A percentile compares a stretch with the other conserved stretches of the same genome.
phyloP scores from a whole-genome alignment of 1,140 invertebrate genomes.

The Penaeus vannamei region DNA sequence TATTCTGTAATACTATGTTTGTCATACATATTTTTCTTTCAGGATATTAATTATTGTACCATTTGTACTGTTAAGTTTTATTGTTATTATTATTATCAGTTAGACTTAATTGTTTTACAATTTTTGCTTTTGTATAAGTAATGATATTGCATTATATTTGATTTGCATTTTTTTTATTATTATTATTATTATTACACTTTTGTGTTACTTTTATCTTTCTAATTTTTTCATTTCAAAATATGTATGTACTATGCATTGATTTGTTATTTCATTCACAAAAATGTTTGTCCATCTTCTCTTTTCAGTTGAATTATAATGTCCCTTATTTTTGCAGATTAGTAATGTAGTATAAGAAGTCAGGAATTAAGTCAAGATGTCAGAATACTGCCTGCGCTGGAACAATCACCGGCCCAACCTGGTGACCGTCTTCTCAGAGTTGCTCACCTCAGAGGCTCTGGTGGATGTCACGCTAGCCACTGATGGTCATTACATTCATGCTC shows the following conservation, averaged over 20 bases:
- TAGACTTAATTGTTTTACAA: not conserved
- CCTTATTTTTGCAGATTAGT: not conserved
- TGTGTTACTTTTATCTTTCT: not conserved
- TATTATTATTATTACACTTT: not conserved
- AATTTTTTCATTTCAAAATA: too few species aligned
- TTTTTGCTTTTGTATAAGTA: too few species aligned
- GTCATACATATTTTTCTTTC: too few species aligned
- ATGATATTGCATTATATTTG: too few species aligned
- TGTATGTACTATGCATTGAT: too few species aligned
- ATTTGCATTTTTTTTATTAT: not conserved
- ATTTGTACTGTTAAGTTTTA: not conserved
- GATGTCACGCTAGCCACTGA: slow-evolving; percentile 91
- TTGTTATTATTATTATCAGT: slow-evolving; percentile 31
- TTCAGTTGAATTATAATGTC: too few species aligned
- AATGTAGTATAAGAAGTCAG: slow-evolving; percentile 31
- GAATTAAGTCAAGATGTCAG: slow-evolving; percentile 49
- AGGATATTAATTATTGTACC: not conserved
- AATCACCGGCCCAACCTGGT: slow-evolving; percentile 92
- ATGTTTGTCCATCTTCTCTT: too few species aligned
- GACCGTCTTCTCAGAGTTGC: slow-evolving; percentile 84
- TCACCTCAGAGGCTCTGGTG: slow-evolving; percentile 86
- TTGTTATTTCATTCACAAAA: too few species aligned
- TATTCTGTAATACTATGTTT: too few species aligned
- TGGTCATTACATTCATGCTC: slow-evolving; percentile 85
- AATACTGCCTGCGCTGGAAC: slow-evolving; percentile 90